Conservation (phyloP, 2,888 invertebrate species). For the Pinctada fucata region DNA sequence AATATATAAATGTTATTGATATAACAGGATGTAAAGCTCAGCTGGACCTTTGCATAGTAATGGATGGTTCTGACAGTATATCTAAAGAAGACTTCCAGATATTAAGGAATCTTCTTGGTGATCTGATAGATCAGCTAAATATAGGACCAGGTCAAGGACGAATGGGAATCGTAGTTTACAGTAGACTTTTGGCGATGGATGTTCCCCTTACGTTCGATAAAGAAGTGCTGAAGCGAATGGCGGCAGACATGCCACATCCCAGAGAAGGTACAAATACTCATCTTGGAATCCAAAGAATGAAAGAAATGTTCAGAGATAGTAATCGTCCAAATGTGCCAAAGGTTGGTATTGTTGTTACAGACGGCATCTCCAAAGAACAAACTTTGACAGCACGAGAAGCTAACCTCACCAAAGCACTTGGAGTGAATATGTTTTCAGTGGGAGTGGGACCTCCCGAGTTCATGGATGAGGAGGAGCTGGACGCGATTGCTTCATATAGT, state of each 20-base stretch:
- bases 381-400: constrained; percentile 71
- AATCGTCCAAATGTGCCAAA: constrained; percentile 66
- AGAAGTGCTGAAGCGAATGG: constrained; percentile 28
- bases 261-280: constrained; percentile 54
- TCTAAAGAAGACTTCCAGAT: constrained; percentile 50
- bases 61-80: constrained; percentile 69
- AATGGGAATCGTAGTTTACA: constrained; percentile 54
- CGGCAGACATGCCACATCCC: constrained; percentile 42
- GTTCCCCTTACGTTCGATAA: constrained; percentile 45
- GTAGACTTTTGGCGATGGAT: constrained; percentile 46
- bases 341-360: constrained; percentile 75
- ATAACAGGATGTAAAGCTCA: constrained; percentile 10
- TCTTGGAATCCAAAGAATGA: constrained; percentile 53
- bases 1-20: background rate
- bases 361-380: constrained; percentile 72
- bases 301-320: constrained; percentile 39
- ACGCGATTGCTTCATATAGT: constrained; percentile 48
- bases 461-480: constrained; percentile 70
- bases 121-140: constrained; percentile 54
- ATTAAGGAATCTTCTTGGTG: constrained; percentile 50
- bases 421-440: constrained; percentile 75
- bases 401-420: constrained; percentile 64
- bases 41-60: constrained; percentile 33
- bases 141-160: constrained; percentile 36
- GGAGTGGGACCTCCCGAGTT: constrained; percentile 72